Evolutionary conservation across 2,888 invertebrate species (phyloP), one percentile per base, ranked within the genome.

Genomic region (Danaus chrysippus): DNA sequence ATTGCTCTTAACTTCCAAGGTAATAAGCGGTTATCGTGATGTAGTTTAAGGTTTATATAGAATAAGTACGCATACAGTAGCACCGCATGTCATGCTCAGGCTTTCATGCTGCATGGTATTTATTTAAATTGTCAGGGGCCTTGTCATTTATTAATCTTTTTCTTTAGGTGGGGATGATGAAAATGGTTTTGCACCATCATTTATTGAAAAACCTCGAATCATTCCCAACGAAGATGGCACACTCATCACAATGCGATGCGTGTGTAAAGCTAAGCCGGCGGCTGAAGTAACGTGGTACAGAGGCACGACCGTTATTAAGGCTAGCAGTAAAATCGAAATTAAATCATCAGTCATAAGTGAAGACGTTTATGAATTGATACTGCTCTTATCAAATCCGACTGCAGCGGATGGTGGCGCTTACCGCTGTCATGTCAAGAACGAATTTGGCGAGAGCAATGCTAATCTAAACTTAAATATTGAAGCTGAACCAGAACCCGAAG

Each of bases 1-100:
- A 99, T 99, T 92, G 98, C 99, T 83, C 96, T 99, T 83, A 99
- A 99, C 92, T 98, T 99, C 93, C 97, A 98, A 96, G 98, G 98
- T 97, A 95, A 93, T 75, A 69, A 69, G 72, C 71, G 71, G 74
- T 73, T 70, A 63, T 71, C 71, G 60, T 65, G 65, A 72, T 70
- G 72, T 70, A 70, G 67, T 68, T 62, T 59, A 67, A 69, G 49
- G 17, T 65, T 69, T 65, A 70, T 64, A 67, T 63, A 66, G 66
- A 70, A 74, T 78, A 77, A 77, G 89, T 89, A 90, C 91, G 91
- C 91, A 91, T 87, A 87, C 90, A 90, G 90, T 87, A 87, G 86
- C 88, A 77, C 68, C 76, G 90, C 89, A 89, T 87, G 88, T 71
- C 72, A 75, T 76, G 86, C 87, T 87, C 87, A 71, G 72, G 87